Percentiles rank a stretch among this genome's conserved stretches.
These are phyloP conservation scores for Pelobates cultripes DNA, from an alignment of 2,797 vertebrate species.

Conservation along the genomic window DNA sequence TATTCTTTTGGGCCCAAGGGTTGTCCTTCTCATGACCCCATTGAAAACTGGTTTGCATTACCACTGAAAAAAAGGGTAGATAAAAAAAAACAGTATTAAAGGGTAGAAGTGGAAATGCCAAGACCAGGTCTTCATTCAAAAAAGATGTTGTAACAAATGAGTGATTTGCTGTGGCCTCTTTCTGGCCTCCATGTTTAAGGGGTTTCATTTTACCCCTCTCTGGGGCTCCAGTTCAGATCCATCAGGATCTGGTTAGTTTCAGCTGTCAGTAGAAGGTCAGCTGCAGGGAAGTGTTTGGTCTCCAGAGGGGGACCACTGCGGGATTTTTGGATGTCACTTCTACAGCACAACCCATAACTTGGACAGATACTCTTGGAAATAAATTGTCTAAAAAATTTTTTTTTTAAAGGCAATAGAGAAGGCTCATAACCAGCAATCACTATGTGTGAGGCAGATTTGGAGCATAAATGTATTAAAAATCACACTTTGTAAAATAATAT, in stretches of 20 bases:
- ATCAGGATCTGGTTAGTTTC: conserved; percentile 38
- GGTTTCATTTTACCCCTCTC: conserved; percentile 10
- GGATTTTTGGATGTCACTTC: background rate
- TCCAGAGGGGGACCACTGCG: background rate
- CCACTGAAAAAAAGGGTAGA: background rate
- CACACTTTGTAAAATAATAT: too few relatives aligned
- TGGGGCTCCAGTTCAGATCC: background rate
- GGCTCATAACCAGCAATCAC: too few relatives aligned
- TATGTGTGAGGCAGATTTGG: too few relatives aligned
- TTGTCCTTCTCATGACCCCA: conserved; percentile 39
- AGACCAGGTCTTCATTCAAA: conserved; percentile 2
- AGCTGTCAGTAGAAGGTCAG: conserved; percentile 36
- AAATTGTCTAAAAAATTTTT: background rate
- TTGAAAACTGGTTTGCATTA: conserved; percentile 40
- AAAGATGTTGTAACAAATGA: conserved; percentile 12
- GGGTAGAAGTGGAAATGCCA: conserved; percentile 21
- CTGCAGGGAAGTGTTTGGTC: conserved; percentile 29
- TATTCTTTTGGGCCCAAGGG: conserved; percentile 4
- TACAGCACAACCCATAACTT: background rate
- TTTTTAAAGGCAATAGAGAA: too few relatives aligned
- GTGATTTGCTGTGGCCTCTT: conserved; percentile 26
- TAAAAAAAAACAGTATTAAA: conserved; percentile 3
- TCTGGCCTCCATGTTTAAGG: conserved; percentile 18
- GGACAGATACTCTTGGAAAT: background rate
- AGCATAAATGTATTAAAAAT: too few relatives aligned